These are phyloP conservation scores for Smittia sp. DNA, from an alignment of 2,888 invertebrate genomes.

Conservation along the genomic window DNA sequence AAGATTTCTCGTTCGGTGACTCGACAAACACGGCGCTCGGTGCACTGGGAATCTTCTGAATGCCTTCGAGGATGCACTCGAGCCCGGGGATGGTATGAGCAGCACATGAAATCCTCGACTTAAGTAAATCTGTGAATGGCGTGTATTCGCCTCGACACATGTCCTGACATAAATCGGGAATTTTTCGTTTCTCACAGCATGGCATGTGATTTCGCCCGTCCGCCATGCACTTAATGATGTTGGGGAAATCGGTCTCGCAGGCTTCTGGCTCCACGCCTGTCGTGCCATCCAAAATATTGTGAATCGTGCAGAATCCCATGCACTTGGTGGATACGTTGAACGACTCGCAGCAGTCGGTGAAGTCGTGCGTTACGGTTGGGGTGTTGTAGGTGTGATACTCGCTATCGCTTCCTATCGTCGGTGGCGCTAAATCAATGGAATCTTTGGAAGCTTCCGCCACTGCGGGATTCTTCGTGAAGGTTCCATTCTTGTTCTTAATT, in stretches of 20 bases:
- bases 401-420: constrained; percentile 44
- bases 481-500: constrained; percentile 57
- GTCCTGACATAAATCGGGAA: constrained; percentile 81
- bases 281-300: constrained; percentile 69
- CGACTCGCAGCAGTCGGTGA: constrained; percentile 73
- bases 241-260: constrained; percentile 76
- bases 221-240: constrained; percentile 74
- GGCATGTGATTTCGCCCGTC: constrained; percentile 84
- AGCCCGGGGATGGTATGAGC: constrained; percentile 77
- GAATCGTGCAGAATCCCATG: constrained; percentile 79
- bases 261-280: constrained; percentile 78
- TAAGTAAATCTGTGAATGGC: constrained; percentile 76
- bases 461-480: background rate
- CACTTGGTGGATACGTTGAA: constrained; percentile 70
- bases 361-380: constrained; percentile 65
- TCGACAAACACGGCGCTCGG: constrained; percentile 72
- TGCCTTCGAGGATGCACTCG: constrained; percentile 79
- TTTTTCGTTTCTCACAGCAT: constrained; percentile 75
- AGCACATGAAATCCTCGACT: constrained; percentile 80
- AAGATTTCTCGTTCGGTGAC: constrained; percentile 67
- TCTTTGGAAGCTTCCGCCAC: constrained; percentile 15
- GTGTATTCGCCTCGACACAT: constrained; percentile 83
- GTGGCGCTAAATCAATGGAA: constrained; percentile 26
- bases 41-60: constrained; percentile 65
- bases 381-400: constrained; percentile 46